Evolutionary conservation across 2,797 vertebrate genomes (phyloP).

Genomic region (Pelochelys cantorii): DNA sequence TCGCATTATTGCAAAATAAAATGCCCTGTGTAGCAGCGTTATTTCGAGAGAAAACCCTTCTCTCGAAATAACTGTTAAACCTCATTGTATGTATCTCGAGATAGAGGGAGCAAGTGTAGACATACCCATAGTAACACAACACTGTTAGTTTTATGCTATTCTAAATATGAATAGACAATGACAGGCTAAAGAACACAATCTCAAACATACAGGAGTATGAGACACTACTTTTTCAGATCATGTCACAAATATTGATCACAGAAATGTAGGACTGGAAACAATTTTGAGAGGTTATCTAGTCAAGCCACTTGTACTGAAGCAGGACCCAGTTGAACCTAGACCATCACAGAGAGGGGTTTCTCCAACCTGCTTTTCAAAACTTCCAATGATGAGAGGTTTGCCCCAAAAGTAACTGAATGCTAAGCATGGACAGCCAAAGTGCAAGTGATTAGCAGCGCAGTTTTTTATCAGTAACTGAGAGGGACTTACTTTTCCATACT

Average conservation of each 20-base stretch:
- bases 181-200: background rate
- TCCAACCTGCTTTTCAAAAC: background rate
- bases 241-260: background rate
- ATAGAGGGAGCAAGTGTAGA: no score
- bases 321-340: background rate
- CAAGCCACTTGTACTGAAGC: background rate
- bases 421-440: background rate
- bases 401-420: background rate
- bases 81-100: no score
- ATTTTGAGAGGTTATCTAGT: background rate
- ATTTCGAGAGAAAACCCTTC: no score
- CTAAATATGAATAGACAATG: background rate
- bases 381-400: background rate
- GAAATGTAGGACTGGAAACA: background rate
- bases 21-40: no score
- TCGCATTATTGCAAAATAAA: no score
- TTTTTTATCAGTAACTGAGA: background rate
- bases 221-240: background rate
- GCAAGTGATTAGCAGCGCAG: accelerated
- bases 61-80: no score
- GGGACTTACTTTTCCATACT: background rate
- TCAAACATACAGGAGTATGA: accelerated
- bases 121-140: background rate
- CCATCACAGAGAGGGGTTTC: background rate
- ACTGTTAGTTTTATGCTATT: background rate